Evolutionary conservation across 2,797 vertebrate species (phyloP).

Genomic region (Geotrypetes seraphini): DNA sequence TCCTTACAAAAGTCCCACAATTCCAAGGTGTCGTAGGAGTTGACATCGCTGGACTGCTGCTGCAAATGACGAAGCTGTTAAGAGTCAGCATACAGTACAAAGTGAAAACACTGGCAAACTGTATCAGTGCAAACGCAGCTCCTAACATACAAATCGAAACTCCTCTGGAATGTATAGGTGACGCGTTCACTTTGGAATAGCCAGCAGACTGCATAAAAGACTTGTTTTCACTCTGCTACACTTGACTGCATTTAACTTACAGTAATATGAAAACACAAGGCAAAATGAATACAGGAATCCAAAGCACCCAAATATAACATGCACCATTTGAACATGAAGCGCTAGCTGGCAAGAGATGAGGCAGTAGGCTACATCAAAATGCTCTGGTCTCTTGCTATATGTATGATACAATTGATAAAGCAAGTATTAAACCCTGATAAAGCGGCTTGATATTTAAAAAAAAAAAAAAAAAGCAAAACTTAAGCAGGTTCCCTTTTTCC

Average conservation of each 20-base stretch:
- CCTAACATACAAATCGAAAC: conserved; percentile 56
- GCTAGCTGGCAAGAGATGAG: too few species aligned
- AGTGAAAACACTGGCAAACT: conserved; percentile 37
- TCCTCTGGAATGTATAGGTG: conserved; percentile 69
- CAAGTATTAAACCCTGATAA: not conserved
- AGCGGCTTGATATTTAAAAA: not conserved
- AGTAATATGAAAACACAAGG: conserved; percentile 4
- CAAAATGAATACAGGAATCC: conserved; percentile 1
- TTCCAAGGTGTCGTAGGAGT: too few species aligned
- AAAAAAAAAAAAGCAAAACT: not conserved
- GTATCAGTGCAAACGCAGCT: conserved; percentile 41
- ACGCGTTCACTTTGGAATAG: conserved; percentile 39
- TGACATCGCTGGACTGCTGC: too few species aligned
- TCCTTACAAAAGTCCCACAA: too few species aligned
- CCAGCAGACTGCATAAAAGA: conserved; percentile 25
- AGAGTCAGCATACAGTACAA: conserved; percentile 51
- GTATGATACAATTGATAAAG: conserved; percentile 17
- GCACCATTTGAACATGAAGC: conserved; percentile 3
- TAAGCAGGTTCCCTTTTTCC: conserved; percentile 6
- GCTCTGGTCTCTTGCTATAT: conserved; percentile 45
- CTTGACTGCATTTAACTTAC: conserved; percentile 31
- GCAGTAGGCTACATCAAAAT: conserved; percentile 52
- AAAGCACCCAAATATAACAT: conserved; percentile 9
- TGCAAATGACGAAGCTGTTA: too few species aligned
- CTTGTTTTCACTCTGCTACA: conserved; percentile 48